Evolutionary conservation across 2,797 vertebrate species (phyloP), one percentile per base, ranked within the genome.

Genomic region (Danio choprae): DNA sequence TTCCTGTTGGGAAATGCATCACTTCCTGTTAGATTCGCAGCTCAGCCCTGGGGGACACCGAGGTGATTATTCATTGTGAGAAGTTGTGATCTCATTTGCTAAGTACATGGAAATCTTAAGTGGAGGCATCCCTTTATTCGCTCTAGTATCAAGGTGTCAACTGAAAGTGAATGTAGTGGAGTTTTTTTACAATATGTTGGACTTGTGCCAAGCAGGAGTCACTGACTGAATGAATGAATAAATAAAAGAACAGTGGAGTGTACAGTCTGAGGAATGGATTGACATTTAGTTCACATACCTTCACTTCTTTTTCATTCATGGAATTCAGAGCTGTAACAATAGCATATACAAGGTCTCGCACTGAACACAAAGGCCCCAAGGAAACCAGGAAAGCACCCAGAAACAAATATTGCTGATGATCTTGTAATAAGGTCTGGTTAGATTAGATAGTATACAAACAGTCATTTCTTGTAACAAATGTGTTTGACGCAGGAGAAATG

Each of bases 1-100:
- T 83, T 87, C 85, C 85, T 83, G 72, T 81, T 55, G 2, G 60
- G 75, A 84, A 80, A 59, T 79, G 62, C 82, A 84, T 84, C 82
- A 86, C 80, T 86, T 86, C 80, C 82, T 85, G 77, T 80, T 77
- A 62, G 75, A 51, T 64, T 51, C 67, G 2, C 55, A 80, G 64
- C 70, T 81, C 63, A 56, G 41, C 29, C 18, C 56, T 53, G 6
- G 50, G 76, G 76, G 81, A 81, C 75, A 43, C 44, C 6, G 15
- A 48, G 74, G 56, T 83, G 67, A 69, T 53, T 81, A 73, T 68
- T 74, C 77, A 74, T 63, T 67, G 22, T 13, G 56, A 56, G 51
- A 11, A 62, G 16, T 69, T 51, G n/a, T 7, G 36, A 44, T 67
- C 60, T 48, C 43, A 40, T 44, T 78, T 78, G 65, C 13, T 70